Evolutionary conservation across 2,113 vertebrate genomes (phyloP).

Genomic region (Pyrgilauda ruficollis): DNA sequence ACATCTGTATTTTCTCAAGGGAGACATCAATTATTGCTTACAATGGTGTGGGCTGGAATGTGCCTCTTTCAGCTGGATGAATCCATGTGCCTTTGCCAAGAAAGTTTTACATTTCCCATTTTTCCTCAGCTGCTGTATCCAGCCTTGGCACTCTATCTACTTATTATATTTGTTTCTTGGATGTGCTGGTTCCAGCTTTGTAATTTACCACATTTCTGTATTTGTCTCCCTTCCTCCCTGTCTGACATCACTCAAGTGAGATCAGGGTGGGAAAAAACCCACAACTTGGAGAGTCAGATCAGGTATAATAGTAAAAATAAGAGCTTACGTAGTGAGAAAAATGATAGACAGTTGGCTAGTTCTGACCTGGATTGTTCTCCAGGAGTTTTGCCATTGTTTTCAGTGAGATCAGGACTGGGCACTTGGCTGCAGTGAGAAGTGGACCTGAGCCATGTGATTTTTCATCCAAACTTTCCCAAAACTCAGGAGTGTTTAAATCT

Average conservation of each 20-base stretch:
- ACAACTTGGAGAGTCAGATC: background rate
- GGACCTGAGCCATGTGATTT: background rate
- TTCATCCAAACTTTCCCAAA: slow-evolving; percentile 14
- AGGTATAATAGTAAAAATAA: slow-evolving; percentile 43
- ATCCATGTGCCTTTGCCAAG: slow-evolving; percentile 49
- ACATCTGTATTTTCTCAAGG: slow-evolving; percentile 63
- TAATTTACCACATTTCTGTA: background rate
- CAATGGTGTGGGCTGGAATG: slow-evolving; percentile 47
- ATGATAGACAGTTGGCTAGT: background rate
- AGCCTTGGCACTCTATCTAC: slow-evolving; percentile 39
- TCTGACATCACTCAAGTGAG: slow-evolving; percentile 46
- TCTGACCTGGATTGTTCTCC: background rate
- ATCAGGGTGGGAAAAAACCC: slow-evolving; percentile 23
- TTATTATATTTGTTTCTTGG: slow-evolving; percentile 56
- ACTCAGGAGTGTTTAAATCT: slow-evolving; percentile 21
- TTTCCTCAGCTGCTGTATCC: slow-evolving; percentile 60
- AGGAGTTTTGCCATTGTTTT: slow-evolving; percentile 8
- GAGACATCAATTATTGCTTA: slow-evolving; percentile 43
- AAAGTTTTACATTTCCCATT: slow-evolving; percentile 65
- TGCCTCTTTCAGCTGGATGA: slow-evolving; percentile 60
- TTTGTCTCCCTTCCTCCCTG: background rate
- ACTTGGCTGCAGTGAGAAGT: slow-evolving; percentile 5
- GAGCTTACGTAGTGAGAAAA: background rate
- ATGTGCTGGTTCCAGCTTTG: slow-evolving; percentile 22
- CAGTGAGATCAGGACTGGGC: slow-evolving; percentile 22